Percentiles rank a stretch among this genome's conserved stretches.
Evolutionary conservation across 2,797 vertebrate species (phyloP).

Genomic region (Trematocara caparti): DNA sequence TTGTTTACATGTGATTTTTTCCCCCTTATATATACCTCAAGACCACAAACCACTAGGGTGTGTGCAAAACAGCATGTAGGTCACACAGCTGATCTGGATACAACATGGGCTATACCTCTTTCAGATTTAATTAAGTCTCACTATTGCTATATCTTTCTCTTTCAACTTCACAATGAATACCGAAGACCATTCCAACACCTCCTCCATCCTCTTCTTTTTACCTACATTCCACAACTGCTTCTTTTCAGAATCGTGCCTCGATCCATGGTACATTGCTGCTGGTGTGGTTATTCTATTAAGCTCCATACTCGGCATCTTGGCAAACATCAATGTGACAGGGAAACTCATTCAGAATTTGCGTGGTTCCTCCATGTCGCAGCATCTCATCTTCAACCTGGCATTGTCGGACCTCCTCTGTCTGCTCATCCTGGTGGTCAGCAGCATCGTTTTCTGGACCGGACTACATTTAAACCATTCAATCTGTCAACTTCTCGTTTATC

Average conservation of each 20-base stretch:
- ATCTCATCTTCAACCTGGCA: conserved; percentile 27
- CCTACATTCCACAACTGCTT: background rate
- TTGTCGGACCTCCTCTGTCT: conserved; percentile 17
- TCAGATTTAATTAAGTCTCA: conserved; percentile 21
- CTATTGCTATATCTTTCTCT: background rate
- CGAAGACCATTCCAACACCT: background rate
- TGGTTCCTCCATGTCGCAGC: background rate
- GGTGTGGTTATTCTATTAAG: background rate
- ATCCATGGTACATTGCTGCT: background rate
- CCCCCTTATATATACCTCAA: background rate
- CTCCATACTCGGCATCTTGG: conserved; percentile 14
- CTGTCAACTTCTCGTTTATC: conserved; percentile 1
- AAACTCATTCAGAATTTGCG: background rate
- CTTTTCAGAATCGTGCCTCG: background rate
- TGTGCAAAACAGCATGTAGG: background rate
- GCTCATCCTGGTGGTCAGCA: background rate
- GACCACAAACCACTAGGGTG: background rate
- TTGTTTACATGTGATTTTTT: background rate
- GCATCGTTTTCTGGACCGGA: background rate
- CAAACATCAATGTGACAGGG: background rate
- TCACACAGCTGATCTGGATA: background rate
- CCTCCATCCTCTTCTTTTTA: background rate
- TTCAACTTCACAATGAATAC: conserved; percentile 60
- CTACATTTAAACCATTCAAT: accelerated
- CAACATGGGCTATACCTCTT: background rate